Evolutionary conservation across 2,888 invertebrate genomes (phyloP), one percentile per base, ranked within the genome.

Genomic region (Drosophila aldrichi): DNA sequence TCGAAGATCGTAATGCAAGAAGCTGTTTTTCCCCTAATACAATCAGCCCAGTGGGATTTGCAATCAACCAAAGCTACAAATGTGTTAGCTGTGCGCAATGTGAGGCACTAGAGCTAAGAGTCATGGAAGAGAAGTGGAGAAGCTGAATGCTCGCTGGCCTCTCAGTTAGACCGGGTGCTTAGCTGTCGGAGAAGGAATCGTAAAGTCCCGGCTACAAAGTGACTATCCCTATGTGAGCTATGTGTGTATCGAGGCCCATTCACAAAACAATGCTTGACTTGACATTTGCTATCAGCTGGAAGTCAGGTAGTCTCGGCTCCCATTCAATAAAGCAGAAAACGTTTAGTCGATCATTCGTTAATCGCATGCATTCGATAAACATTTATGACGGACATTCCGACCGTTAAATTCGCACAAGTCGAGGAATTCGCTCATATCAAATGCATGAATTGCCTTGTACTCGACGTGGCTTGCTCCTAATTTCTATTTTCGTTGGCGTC

Each of bases 351-450:
- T 16, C 36, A 38, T 8, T 44, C 22, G 8, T 16, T 44, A 62
- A 55, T 62, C 51, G 59, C 60, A 38, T 58, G 48, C 58, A 40
- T 41, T 56, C 29, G 44, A 64, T 71, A 59, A 71, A 52, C 41
- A 46, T 56, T 29, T 51, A 70, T 55, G 43, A 14, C 32, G 41
- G 22, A 63, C 49, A 55, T 44, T 34, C 57, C 54, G 40, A 1
- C 25, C 25, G 25, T 54, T 29, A 40, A 54, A 40, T 44, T 18
- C 44, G n/a, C 36, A 20, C 29, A 16, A 51, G 56, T 36, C 34
- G 18, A 34, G 41, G 43, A 34, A 49, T 49, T 49, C 8, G 49
- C 25, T 16, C 14, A 34, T 49, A 12, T 46, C 57, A 55, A 51
- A 32, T 60, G 20, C 25, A 34, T 20, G 34, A 18, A 49, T 34